Percentiles rank a stretch among this genome's conserved stretches.
Conservation (phyloP, 2,888 invertebrate species). For the Sarcophaga variegata region DNA sequence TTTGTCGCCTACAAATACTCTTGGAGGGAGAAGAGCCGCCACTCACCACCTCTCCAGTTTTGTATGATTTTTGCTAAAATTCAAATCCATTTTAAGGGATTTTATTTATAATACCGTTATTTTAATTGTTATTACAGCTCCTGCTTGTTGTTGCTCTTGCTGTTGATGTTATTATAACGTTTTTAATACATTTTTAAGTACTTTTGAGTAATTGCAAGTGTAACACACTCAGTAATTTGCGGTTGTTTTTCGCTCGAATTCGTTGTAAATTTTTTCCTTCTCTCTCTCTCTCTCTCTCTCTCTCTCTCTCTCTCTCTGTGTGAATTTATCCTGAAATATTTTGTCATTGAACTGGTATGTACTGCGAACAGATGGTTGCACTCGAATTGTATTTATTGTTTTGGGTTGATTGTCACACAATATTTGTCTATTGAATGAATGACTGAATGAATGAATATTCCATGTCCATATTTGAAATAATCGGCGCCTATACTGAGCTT, state of each 20-base stretch:
- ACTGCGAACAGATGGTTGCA: no score
- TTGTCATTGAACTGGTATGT: no score
- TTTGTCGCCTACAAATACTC: no score
- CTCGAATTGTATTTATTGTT: neutral
- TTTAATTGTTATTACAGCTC: neutral
- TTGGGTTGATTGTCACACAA: constrained; percentile 21
- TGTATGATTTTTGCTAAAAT: no score
- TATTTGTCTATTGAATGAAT: neutral
- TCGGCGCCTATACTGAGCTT: no score
- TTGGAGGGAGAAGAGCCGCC: no score
- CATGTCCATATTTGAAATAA: neutral
- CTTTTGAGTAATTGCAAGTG: constrained; percentile 57
- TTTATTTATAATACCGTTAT: no score
- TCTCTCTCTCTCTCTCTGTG: no score
- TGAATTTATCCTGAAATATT: no score
- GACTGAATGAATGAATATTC: constrained; percentile 6
- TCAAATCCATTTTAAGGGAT: no score
- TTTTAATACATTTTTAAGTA: constrained; percentile 48
- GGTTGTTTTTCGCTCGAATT: constrained; percentile 27
- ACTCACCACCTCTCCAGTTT: no score
- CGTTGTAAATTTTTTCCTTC: neutral
- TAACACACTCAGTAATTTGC: constrained; percentile 54
- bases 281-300: no score
- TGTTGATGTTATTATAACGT: neutral
- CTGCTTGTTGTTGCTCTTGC: neutral